A percentile compares a stretch with the other conserved stretches of the same genome.
phyloP scores from a whole-genome alignment of 2,888 invertebrate genomes.

The Hirtodrosophila confusa region DNA sequence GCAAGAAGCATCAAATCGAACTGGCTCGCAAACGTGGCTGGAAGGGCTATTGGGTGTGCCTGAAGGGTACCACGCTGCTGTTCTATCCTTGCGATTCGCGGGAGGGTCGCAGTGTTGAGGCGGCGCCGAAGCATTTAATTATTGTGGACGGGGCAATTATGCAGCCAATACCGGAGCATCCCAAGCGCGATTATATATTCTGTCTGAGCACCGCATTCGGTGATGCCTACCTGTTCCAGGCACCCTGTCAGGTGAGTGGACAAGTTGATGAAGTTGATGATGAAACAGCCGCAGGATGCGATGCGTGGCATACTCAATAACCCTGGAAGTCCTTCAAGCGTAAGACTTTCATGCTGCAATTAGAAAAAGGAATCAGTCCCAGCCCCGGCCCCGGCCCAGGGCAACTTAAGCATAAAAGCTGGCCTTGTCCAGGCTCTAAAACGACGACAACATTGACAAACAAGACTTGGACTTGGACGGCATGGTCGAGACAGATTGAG shows the following conservation, averaged over 20 bases:
- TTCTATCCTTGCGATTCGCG: slow-evolving; percentile 98
- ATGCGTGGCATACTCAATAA: slow-evolving; percentile 54
- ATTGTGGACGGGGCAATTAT: slow-evolving; percentile 98
- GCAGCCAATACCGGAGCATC: slow-evolving; percentile 99
- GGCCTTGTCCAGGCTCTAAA: slow-evolving; percentile 61
- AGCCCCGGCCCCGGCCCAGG: background rate
- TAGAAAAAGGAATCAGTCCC: slow-evolving; percentile 43
- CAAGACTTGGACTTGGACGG: slow-evolving; percentile 54
- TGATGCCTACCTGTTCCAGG: slow-evolving; percentile 98
- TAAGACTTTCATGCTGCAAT: slow-evolving; percentile 50
- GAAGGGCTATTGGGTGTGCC: slow-evolving; percentile 99
- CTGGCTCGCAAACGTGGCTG: slow-evolving; percentile 97
- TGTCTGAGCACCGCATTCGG: slow-evolving; percentile 99
- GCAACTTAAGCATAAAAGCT: slow-evolving; percentile 47
- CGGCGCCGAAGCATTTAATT: slow-evolving; percentile 97
- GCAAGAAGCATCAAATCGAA: slow-evolving; percentile 98
- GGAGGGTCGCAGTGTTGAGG: slow-evolving; percentile 94
- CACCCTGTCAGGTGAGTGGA: slow-evolving; percentile 89
- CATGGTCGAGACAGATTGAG: slow-evolving; percentile 26
- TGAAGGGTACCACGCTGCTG: slow-evolving; percentile 97
- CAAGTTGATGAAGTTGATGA: no score
- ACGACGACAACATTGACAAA: slow-evolving; percentile 41
- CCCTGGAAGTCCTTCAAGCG: slow-evolving; percentile 65
- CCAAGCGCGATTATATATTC: slow-evolving; percentile 98
- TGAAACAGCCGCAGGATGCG: slow-evolving; percentile 14